A percentile compares a stretch with the other conserved stretches of the same genome.
Conservation (phyloP, 2,797 vertebrate species). For the Sitta carolinensis region DNA sequence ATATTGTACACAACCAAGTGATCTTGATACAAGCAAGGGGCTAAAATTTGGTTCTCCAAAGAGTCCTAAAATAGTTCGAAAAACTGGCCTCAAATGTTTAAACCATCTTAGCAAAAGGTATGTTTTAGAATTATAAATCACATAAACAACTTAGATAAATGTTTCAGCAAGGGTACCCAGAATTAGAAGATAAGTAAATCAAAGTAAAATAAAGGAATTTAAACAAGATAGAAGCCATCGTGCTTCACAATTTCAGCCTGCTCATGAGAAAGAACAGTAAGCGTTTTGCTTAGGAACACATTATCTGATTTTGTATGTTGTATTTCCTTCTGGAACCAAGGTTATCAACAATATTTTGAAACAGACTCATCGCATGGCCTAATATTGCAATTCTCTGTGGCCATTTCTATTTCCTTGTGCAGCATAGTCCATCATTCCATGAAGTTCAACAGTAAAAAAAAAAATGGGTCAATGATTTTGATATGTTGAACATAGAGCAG, state of each 20-base stretch:
- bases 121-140: background rate
- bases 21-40: background rate
- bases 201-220: background rate
- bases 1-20: accelerated
- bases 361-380: background rate
- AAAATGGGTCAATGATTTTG: background rate
- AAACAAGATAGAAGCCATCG: background rate
- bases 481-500: background rate
- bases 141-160: background rate
- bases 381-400: background rate
- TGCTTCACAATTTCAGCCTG: background rate
- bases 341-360: background rate
- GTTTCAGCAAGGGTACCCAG: background rate
- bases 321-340: background rate
- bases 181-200: background rate
- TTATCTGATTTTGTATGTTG: background rate
- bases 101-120: background rate
- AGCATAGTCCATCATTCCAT: background rate
- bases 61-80: background rate
- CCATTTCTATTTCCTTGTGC: background rate
- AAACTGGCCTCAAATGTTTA: background rate
- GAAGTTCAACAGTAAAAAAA: background rate
- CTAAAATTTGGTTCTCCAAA: background rate
- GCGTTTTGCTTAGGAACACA: background rate
- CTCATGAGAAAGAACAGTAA: background rate